These are phyloP conservation scores for Myotis yumanensis DNA, from an alignment of 2,113 vertebrate species.

Conservation along the genomic window DNA sequence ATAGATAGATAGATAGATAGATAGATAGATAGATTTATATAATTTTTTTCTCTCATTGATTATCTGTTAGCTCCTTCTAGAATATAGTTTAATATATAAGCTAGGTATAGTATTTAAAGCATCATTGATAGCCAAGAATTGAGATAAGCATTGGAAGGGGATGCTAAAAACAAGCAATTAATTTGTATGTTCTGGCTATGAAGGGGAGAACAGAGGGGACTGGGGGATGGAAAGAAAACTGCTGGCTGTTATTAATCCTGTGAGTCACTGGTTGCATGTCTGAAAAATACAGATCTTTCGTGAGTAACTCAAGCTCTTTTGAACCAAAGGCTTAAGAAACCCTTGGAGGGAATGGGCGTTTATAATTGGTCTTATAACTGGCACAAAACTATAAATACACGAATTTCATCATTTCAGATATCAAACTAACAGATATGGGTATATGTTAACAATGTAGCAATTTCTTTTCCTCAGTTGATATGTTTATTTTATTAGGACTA, in stretches of 20 bases:
- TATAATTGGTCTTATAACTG: constrained; percentile 48
- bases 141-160: constrained; percentile 66
- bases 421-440: neutral
- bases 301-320: constrained; percentile 70
- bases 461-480: neutral
- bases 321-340: constrained; percentile 68
- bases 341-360: constrained; percentile 62
- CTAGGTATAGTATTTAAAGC: neutral
- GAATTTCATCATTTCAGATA: constrained; percentile 32
- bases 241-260: constrained; percentile 67
- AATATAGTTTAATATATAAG: neutral
- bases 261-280: constrained; percentile 74
- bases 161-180: constrained; percentile 66
- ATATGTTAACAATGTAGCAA: neutral
- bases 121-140: constrained; percentile 43
- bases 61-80: neutral
- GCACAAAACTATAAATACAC: constrained; percentile 13
- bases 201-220: constrained; percentile 45
- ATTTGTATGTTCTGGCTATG: constrained; percentile 63
- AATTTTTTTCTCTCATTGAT: neutral
- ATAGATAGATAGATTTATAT: neutral
- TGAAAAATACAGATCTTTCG: constrained; percentile 68
- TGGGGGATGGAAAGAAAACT: constrained; percentile 26
- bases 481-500: constrained; percentile 34
- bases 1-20: neutral